Evolutionary conservation across 2,888 invertebrate genomes (phyloP).

Genomic region (Chironomus tentans): DNA sequence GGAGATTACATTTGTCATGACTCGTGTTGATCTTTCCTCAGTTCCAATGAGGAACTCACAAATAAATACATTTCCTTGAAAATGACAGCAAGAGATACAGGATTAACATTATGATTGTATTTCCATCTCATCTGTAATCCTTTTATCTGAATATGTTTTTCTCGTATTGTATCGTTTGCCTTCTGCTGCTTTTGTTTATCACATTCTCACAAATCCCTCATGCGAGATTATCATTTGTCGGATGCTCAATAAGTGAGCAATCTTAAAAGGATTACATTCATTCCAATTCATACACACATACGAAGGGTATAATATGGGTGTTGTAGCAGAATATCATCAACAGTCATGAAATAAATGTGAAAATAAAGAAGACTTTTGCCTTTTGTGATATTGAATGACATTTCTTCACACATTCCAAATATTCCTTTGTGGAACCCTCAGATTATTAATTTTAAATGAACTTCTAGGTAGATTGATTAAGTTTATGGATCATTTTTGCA

Average conservation of each 20-base stretch:
- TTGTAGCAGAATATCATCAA: too few species aligned
- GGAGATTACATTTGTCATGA: not conserved
- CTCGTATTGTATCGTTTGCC: not conserved
- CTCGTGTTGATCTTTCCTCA: not conserved
- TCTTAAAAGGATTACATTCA: slow-evolving; percentile 4
- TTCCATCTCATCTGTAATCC: not conserved
- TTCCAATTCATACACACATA: too few species aligned
- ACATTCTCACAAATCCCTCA: not conserved
- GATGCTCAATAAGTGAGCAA: not conserved
- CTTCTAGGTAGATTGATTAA: too few species aligned
- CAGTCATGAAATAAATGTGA: too few species aligned
- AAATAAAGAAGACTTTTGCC: too few species aligned
- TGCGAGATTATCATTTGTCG: not conserved
- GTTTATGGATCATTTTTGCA: not conserved
- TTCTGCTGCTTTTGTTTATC: not conserved
- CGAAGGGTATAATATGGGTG: too few species aligned
- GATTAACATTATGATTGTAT: not conserved
- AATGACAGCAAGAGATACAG: not conserved
- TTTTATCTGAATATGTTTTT: slow-evolving; percentile 1
- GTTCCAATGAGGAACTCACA: not conserved
- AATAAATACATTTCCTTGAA: not conserved
- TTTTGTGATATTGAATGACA: too few species aligned
- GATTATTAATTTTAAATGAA: too few species aligned
- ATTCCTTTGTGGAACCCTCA: too few species aligned
- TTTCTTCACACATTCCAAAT: not conserved